These are phyloP conservation scores for Trididemnum miniatum DNA, from an alignment of 23 tunicate genomes.

Conservation along the genomic window DNA sequence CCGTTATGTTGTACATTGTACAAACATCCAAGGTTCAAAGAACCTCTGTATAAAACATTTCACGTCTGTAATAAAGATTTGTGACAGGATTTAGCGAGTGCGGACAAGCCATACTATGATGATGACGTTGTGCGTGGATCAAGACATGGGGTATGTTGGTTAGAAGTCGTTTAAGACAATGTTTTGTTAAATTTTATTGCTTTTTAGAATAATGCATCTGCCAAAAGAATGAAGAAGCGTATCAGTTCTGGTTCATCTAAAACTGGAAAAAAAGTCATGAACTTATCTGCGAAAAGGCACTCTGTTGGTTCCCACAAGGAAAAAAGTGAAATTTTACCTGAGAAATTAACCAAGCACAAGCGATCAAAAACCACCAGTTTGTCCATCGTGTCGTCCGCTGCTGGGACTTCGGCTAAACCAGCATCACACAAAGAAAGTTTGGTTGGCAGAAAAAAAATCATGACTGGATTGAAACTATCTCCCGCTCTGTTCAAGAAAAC, in stretches of 20 bases:
- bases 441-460: neutral
- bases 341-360: neutral
- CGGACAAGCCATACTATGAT: neutral
- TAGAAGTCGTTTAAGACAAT: too few relatives aligned
- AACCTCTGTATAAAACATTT: too few relatives aligned
- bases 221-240: too few relatives aligned
- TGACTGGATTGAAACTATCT: slow-evolving; percentile 26
- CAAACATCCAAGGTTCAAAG: too few relatives aligned
- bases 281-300: too few relatives aligned
- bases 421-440: neutral
- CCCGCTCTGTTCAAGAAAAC: slow-evolving; percentile 15
- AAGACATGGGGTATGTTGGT: too few relatives aligned
- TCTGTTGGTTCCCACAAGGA: neutral
- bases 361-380: slow-evolving; percentile 6
- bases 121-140: neutral
- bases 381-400: neutral
- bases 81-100: neutral
- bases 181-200: too few relatives aligned
- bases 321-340: neutral
- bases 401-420: neutral
- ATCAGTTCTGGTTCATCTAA: too few relatives aligned
- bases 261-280: too few relatives aligned
- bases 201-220: too few relatives aligned
- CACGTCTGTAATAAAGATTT: too few relatives aligned
- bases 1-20: too few relatives aligned